Evolutionary conservation across 1,140 invertebrate genomes (phyloP).

Genomic region (Diorhabda elongata): DNA sequence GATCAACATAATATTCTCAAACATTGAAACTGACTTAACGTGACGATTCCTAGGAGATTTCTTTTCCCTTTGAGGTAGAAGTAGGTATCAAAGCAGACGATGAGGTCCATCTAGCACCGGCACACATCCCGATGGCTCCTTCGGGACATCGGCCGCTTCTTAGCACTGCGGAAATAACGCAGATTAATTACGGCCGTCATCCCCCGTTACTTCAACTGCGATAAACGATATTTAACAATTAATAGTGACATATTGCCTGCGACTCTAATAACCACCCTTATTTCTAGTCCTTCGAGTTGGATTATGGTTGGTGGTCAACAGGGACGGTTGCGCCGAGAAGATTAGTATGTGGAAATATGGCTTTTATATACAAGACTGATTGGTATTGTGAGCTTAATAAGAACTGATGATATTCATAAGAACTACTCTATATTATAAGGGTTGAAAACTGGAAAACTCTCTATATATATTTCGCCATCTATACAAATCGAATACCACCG

Average conservation of each 20-base stretch:
- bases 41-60: constrained; percentile 5
- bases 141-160: constrained; percentile 41
- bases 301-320: constrained; percentile 25
- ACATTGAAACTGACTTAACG: constrained; percentile 3
- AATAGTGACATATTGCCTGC: constrained; percentile 43
- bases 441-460: no score
- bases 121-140: constrained; percentile 40
- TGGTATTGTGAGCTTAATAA: no score
- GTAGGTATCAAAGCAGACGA: constrained; percentile 7
- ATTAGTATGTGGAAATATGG: background rate
- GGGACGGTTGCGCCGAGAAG: background rate
- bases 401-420: no score
- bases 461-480: no score
- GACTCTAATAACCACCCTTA: constrained; percentile 34
- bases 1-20: background rate
- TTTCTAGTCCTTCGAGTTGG: constrained; percentile 31
- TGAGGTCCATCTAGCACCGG: constrained; percentile 10
- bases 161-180: constrained; percentile 44
- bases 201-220: constrained; percentile 44
- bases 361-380: no score
- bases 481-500: no score
- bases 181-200: constrained; percentile 48
- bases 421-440: no score
- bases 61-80: background rate
- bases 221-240: constrained; percentile 49